phyloP scores from a whole-genome alignment of 2,888 invertebrate species.

The Apoda limacodes region DNA sequence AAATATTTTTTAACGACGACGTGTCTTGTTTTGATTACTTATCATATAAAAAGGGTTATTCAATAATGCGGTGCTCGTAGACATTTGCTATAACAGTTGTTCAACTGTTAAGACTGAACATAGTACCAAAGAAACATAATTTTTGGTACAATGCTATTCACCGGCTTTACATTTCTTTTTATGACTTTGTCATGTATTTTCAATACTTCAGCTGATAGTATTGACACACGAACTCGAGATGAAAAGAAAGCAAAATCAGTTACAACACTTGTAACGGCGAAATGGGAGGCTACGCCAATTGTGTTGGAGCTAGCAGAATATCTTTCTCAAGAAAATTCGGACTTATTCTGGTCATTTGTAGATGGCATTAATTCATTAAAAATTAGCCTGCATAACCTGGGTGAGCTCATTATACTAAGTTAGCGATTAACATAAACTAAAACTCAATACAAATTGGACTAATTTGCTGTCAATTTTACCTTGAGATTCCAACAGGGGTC shows the following conservation, averaged over 20 bases:
- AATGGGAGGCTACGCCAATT: constrained; percentile 94
- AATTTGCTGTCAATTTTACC: too few species aligned
- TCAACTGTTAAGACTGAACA: neutral
- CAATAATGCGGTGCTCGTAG: too few species aligned
- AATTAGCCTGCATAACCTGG: constrained; percentile 69
- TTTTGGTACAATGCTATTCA: constrained; percentile 35
- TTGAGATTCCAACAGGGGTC: too few species aligned
- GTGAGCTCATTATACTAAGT: too few species aligned
- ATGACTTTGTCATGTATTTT: constrained; percentile 34
- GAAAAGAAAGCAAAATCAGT: constrained; percentile 81
- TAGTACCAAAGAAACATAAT: neutral
- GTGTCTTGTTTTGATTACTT: too few species aligned
- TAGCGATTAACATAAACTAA: too few species aligned
- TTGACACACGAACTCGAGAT: constrained; percentile 36
- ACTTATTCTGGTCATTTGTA: constrained; percentile 86
- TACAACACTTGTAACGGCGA: constrained; percentile 89
- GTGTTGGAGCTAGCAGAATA: constrained; percentile 92
- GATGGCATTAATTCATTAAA: constrained; percentile 75
- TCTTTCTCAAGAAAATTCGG: constrained; percentile 82
- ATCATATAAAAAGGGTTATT: too few species aligned
- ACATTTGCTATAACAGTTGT: too few species aligned
- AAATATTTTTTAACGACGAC: too few species aligned
- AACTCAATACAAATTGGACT: too few species aligned
- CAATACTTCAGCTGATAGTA: constrained; percentile 32
- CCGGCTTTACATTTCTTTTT: constrained; percentile 42